A percentile compares a stretch with the other conserved stretches of the same genome.
These are phyloP conservation scores for Drosophila sulfurigaster DNA, from an alignment of 1,140 invertebrate species.

Conservation along the genomic window DNA sequence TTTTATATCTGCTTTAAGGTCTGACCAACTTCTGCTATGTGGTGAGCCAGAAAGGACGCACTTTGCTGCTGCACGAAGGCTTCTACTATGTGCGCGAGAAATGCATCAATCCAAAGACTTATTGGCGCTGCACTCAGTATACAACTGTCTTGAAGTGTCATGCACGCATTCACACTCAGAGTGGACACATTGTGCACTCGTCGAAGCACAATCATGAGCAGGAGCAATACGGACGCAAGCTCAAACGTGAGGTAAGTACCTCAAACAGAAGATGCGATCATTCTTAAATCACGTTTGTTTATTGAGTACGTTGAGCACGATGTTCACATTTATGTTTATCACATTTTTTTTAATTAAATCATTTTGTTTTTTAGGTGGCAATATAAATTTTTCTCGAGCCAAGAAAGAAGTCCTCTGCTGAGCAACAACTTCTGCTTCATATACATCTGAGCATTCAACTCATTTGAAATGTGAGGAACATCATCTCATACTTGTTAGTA, in stretches of 20 bases:
- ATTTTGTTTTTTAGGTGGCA: not conserved
- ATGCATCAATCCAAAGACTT: slow-evolving; percentile 64
- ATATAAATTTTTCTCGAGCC: too few species aligned
- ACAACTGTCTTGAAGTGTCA: slow-evolving; percentile 75
- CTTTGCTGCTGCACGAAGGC: slow-evolving; percentile 56
- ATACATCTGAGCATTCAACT: too few species aligned
- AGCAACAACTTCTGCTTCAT: too few species aligned
- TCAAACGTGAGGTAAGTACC: not conserved
- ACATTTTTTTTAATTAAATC: not conserved
- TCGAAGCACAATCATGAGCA: slow-evolving; percentile 70
- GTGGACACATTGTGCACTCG: slow-evolving; percentile 60
- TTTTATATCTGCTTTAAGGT: slow-evolving; percentile 23
- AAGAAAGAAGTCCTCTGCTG: too few species aligned
- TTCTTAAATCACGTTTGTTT: too few species aligned
- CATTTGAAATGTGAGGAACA: too few species aligned
- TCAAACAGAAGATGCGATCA: too few species aligned
- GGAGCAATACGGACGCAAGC: slow-evolving; percentile 32
- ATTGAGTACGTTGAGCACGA: too few species aligned
- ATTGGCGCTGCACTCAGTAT: slow-evolving; percentile 82
- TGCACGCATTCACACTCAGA: slow-evolving; percentile 70
- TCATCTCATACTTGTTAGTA: too few species aligned
- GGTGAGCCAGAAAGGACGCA: slow-evolving; percentile 77
- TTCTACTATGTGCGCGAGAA: slow-evolving; percentile 80
- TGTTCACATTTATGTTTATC: too few species aligned
- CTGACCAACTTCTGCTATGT: slow-evolving; percentile 51